These are phyloP conservation scores for Talpa occidentalis DNA, from an alignment of 2,113 vertebrate genomes.

Conservation along the genomic window DNA sequence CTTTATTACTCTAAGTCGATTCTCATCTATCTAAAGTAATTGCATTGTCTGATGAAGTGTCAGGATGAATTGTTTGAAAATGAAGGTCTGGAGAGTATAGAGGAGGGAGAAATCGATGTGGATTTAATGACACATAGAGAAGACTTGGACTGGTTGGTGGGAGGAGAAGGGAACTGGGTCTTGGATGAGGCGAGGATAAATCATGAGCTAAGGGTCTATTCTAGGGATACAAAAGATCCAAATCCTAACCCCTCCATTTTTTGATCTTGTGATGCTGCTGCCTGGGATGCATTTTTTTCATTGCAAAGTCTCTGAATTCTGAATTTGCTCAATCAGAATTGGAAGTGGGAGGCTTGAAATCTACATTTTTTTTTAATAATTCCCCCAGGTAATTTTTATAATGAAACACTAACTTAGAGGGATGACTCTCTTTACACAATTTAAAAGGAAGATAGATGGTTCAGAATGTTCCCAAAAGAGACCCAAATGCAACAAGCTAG, in stretches of 20 bases:
- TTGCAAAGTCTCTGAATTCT: background rate
- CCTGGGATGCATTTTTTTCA: background rate
- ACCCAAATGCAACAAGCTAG: background rate
- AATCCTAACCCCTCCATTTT: background rate
- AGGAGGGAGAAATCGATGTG: background rate
- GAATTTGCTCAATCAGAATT: background rate
- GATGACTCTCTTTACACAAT: background rate
- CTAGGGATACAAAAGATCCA: background rate
- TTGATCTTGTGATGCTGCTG: background rate
- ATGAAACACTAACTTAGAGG: background rate
- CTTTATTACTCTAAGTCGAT: constrained; percentile 42
- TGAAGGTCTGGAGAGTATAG: background rate
- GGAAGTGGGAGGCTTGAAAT: background rate
- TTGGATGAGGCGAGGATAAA: background rate
- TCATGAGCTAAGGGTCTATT: background rate
- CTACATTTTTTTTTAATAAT: constrained; percentile 19
- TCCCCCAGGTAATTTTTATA: background rate
- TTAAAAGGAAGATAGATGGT: constrained; percentile 53
- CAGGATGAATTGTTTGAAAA: background rate
- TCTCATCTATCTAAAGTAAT: constrained; percentile 52
- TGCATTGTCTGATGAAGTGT: background rate
- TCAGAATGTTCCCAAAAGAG: background rate
- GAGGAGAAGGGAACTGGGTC: background rate
- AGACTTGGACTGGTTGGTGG: background rate
- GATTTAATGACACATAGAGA: background rate